These are phyloP conservation scores for Hemitrygon akajei DNA, from an alignment of 2,797 vertebrate species.

Conservation along the genomic window DNA sequence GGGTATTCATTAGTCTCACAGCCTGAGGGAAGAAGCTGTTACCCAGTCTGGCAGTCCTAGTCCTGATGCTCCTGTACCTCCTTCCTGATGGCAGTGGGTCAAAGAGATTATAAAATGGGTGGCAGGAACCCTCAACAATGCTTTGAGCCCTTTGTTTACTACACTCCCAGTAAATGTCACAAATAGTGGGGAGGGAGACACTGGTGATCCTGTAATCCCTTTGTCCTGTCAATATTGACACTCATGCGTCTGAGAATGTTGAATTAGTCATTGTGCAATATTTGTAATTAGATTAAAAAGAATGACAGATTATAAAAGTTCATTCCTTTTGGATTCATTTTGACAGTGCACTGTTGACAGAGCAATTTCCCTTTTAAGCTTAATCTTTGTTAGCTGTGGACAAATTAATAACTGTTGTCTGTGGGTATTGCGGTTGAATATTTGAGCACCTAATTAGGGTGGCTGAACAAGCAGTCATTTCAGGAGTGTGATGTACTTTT, in stretches of 20 bases:
- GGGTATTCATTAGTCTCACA: too few relatives aligned
- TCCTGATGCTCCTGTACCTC: too few relatives aligned
- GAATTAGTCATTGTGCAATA: background rate
- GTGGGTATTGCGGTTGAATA: background rate
- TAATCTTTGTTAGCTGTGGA: slow-evolving; percentile 5
- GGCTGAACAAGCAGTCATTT: background rate
- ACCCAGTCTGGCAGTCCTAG: too few relatives aligned
- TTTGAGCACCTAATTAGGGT: background rate
- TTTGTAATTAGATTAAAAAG: background rate
- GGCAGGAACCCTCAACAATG: too few relatives aligned
- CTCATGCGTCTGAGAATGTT: background rate
- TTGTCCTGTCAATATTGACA: background rate
- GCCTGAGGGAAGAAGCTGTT: too few relatives aligned
- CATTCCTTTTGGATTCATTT: background rate
- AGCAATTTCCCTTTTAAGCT: background rate
- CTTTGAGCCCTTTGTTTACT: too few relatives aligned
- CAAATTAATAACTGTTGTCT: slow-evolving; percentile 7
- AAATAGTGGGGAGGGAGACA: too few relatives aligned
- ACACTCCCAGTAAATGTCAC: too few relatives aligned
- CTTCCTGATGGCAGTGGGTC: too few relatives aligned
- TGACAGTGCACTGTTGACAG: background rate
- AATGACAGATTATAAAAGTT: background rate
- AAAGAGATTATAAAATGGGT: too few relatives aligned
- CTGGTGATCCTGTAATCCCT: background rate
- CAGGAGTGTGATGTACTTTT: background rate